Conservation (phyloP, 2,888 invertebrate genomes). For the Drosophila limbata region DNA sequence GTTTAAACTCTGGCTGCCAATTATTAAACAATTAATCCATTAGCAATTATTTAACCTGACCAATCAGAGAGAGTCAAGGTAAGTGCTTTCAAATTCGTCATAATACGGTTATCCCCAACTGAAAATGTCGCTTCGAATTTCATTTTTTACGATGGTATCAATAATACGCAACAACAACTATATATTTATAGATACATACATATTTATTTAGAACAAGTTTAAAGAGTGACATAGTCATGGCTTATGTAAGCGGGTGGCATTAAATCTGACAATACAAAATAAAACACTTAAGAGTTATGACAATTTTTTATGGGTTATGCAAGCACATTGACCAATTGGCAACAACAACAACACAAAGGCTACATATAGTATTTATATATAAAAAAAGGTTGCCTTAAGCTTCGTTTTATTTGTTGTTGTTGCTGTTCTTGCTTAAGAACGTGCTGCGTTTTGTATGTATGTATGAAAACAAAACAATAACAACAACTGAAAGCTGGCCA, state of each 20-base stretch:
- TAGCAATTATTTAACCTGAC: neutral
- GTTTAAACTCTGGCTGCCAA: neutral
- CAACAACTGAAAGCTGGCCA: conserved; percentile 42
- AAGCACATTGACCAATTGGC: conserved; percentile 38
- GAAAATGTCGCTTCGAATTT: conserved; percentile 49
- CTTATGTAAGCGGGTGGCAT: conserved; percentile 45
- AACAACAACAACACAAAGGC: conserved; percentile 8
- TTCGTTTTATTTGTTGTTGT: conserved; percentile 26
- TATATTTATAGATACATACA: neutral
- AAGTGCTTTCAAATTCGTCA: conserved; percentile 65
- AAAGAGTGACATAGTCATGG: conserved; percentile 29
- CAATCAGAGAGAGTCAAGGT: conserved; percentile 6
- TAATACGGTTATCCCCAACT: conserved; percentile 59
- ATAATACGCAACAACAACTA: conserved; percentile 17
- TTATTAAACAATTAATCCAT: neutral
- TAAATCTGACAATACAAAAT: conserved; percentile 17
- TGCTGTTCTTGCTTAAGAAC: conserved; percentile 47
- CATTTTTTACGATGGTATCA: conserved; percentile 32
- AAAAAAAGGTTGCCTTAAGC: conserved; percentile 27
- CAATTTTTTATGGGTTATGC: conserved; percentile 33
- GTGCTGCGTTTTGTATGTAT: conserved; percentile 43
- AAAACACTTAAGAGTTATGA: conserved; percentile 16
- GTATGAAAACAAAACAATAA: conserved; percentile 4
- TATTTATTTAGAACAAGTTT: conserved; percentile 35
- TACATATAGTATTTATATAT: conserved; percentile 38